A percentile compares a stretch with the other conserved stretches of the same genome.
These are phyloP conservation scores for Anguilla anguilla DNA, from an alignment of 2,797 vertebrate genomes.

Conservation along the genomic window DNA sequence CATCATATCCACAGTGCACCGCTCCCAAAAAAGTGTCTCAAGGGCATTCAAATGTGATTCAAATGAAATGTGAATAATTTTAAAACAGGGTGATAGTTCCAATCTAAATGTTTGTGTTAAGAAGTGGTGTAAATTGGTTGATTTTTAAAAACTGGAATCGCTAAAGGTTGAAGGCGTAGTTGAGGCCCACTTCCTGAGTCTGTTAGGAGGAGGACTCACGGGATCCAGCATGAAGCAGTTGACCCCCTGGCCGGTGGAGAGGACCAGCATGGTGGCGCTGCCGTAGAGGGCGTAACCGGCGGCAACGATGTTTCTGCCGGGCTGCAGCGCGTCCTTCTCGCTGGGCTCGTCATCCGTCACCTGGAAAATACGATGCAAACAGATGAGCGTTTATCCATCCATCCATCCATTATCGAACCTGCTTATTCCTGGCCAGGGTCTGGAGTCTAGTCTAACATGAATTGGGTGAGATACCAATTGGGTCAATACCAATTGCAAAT, in stretches of 20 bases:
- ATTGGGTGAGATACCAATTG: too few relatives aligned
- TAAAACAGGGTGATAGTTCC: neutral
- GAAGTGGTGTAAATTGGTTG: neutral
- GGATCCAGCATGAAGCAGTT: conserved; percentile 98
- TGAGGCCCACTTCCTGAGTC: too few relatives aligned
- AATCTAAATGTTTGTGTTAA: neutral
- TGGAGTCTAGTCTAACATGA: too few relatives aligned
- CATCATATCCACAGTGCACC: neutral
- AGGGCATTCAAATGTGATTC: neutral
- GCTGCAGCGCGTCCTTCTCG: conserved; percentile 86
- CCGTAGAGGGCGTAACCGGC: conserved; percentile 95
- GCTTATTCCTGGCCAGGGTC: too few relatives aligned
- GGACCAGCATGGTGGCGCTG: conserved; percentile 94
- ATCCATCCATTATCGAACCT: too few relatives aligned
- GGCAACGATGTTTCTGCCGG: conserved; percentile 88
- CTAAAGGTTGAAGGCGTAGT: neutral
- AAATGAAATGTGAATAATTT: neutral
- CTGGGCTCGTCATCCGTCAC: conserved; percentile 73
- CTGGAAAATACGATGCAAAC: conserved; percentile 56
- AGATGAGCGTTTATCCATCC: neutral
- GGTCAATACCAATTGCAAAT: too few relatives aligned
- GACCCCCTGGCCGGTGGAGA: conserved; percentile 87
- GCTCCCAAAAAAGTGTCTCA: neutral
- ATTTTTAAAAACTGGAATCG: neutral
- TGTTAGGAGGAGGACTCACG: conserved; percentile 67